Conservation (phyloP, 2,797 vertebrate genomes). For the Triplophysa yarkandensis region DNA sequence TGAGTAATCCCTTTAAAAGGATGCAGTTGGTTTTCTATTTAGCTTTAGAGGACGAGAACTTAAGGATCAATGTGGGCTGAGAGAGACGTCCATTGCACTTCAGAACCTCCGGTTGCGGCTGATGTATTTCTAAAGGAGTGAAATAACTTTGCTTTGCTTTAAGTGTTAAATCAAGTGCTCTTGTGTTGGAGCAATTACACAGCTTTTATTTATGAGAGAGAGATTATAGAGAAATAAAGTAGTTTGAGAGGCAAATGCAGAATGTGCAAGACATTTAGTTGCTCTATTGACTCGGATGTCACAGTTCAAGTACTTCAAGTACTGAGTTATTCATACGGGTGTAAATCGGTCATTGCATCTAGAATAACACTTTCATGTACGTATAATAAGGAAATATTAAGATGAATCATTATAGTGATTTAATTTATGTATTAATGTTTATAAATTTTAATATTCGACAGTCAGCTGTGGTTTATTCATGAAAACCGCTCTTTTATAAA, state of each 20-base stretch:
- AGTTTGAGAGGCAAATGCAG: neutral
- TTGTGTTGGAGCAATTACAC: constrained; percentile 32
- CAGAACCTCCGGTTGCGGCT: neutral
- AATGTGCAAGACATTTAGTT: constrained; percentile 6
- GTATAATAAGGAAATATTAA: too few relatives aligned
- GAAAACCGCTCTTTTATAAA: too few relatives aligned
- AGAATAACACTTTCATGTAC: too few relatives aligned
- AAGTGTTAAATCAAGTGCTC: constrained; percentile 11
- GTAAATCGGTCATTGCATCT: too few relatives aligned
- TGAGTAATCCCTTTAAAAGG: too few relatives aligned
- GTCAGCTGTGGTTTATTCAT: too few relatives aligned
- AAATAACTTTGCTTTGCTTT: constrained; percentile 14
- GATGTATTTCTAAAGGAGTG: neutral
- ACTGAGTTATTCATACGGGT: too few relatives aligned
- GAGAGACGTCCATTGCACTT: neutral
- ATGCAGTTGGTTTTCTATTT: neutral
- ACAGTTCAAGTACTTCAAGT: too few relatives aligned
- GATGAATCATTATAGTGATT: too few relatives aligned
- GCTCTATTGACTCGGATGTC: neutral
- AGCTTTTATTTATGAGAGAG: constrained; percentile 17
- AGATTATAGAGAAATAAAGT: neutral
- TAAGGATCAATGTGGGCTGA: neutral
- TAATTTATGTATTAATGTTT: too few relatives aligned
- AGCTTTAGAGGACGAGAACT: neutral
- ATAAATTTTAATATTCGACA: too few relatives aligned